These are phyloP conservation scores for Parus major DNA, from an alignment of 2,113 vertebrate species.

Conservation along the genomic window DNA sequence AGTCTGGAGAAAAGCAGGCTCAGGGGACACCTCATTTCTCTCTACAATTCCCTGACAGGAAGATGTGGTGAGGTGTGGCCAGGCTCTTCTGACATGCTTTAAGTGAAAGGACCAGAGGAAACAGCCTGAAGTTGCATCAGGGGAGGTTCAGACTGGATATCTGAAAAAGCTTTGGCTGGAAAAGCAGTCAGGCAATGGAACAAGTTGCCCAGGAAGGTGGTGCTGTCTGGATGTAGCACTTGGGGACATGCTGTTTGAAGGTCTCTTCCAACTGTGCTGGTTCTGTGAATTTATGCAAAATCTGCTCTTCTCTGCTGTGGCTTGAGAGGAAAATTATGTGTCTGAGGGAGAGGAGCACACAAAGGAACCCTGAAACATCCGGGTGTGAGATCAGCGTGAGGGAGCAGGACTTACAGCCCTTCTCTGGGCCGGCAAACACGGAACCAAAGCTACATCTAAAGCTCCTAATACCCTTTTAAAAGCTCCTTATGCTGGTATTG, in stretches of 20 bases:
- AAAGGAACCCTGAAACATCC: neutral
- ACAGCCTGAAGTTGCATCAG: neutral
- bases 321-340: neutral
- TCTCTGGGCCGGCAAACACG: neutral
- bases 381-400: neutral
- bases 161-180: neutral
- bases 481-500: neutral
- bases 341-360: neutral
- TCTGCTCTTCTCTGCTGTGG: neutral
- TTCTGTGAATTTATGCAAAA: neutral
- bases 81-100: neutral
- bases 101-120: neutral
- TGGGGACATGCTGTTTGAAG: neutral
- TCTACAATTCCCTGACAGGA: neutral
- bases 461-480: neutral
- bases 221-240: neutral
- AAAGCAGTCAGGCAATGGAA: neutral
- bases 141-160: neutral
- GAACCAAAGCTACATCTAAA: neutral
- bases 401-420: neutral
- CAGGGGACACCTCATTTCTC: neutral
- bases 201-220: neutral
- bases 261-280: neutral
- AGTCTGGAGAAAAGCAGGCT: neutral
- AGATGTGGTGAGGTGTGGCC: neutral